Conservation (phyloP, 2,113 vertebrate genomes). For the Rhynchomys soricoides region DNA sequence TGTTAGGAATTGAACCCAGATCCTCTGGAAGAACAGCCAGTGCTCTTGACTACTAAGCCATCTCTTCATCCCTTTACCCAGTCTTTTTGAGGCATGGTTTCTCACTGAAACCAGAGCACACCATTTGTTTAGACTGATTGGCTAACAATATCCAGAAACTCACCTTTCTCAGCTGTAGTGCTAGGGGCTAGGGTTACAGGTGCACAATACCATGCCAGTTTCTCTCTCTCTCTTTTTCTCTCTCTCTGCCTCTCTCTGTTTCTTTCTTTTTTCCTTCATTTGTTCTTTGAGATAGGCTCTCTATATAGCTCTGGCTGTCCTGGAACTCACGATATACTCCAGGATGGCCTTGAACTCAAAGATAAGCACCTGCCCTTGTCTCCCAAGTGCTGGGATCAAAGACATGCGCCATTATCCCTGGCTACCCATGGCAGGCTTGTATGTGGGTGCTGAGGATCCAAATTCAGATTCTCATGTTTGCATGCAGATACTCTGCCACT, state of each 20-base stretch:
- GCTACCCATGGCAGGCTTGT: neutral
- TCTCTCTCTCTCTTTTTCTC: too few species aligned
- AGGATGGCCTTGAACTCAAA: neutral
- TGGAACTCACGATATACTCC: neutral
- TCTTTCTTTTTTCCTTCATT: too few species aligned
- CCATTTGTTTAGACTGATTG: neutral
- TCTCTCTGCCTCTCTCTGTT: too few species aligned
- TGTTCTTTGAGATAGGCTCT: neutral
- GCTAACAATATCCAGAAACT: too few species aligned
- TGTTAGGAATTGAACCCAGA: neutral
- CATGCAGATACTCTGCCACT: neutral
- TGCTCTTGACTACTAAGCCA: neutral
- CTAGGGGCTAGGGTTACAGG: neutral
- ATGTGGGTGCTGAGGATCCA: neutral
- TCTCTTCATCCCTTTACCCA: neutral
- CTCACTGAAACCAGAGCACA: neutral
- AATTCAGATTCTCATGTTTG: neutral
- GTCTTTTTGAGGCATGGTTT: neutral
- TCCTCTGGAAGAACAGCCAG: neutral
- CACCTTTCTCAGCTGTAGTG: neutral
- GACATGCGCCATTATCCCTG: neutral
- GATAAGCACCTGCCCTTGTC: neutral
- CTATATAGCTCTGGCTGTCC: neutral
- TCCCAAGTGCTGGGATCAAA: neutral
- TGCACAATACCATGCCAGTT: neutral